These are phyloP conservation scores for Drosophila picticornis DNA, from an alignment of 2,888 invertebrate genomes.

Conservation along the genomic window DNA sequence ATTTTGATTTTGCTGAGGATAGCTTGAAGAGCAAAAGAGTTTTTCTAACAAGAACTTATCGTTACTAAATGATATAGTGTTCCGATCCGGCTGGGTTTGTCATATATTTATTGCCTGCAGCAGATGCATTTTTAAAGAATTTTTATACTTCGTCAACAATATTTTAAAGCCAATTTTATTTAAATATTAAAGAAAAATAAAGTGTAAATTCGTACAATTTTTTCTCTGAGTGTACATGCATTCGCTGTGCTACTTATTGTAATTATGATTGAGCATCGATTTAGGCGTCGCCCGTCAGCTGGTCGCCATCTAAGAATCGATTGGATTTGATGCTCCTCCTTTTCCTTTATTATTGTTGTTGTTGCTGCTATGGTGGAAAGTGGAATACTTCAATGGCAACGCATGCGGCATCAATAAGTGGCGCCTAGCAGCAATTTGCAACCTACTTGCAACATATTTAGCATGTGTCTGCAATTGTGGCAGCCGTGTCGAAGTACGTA, in stretches of 20 bases:
- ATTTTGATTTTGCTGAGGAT: too few species aligned
- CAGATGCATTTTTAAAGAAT: fast-evolving
- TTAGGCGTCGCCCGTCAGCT: conserved; percentile 16
- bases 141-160: not conserved
- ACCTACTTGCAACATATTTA: conserved; percentile 22
- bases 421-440: conserved; percentile 34
- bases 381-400: not conserved
- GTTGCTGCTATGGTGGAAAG: not conserved
- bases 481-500: not conserved
- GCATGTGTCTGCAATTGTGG: conserved; percentile 25
- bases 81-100: not conserved
- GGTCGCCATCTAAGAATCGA: conserved; percentile 10
- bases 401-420: conserved; percentile 8
- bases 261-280: conserved; percentile 9
- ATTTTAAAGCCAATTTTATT: not conserved
- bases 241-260: not conserved
- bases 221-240: conserved; percentile 4
- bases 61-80: not conserved
- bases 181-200: not conserved
- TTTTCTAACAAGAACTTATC: not conserved
- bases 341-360: not conserved
- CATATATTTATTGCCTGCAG: not conserved
- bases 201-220: not conserved
- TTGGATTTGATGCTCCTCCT: conserved; percentile 2
- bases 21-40: not conserved